Base-by-base conservation (phyloP, 2,113 vertebrate species). In the Aleadryas rufinucha region DNA sequence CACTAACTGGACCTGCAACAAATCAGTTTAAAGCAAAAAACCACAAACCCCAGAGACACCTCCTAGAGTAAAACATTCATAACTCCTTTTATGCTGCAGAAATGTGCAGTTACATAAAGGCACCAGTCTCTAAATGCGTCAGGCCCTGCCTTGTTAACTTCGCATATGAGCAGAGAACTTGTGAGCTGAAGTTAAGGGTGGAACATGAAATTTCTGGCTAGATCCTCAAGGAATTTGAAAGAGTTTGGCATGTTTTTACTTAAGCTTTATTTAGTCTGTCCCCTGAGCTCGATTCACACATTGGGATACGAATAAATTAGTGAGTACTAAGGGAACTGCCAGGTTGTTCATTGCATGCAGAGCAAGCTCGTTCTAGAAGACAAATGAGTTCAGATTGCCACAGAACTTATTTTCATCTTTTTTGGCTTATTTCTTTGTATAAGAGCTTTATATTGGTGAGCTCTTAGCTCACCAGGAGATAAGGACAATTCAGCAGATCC, bases 261-360 rank as follows among this genome's bases (percentile, higher is more conserved):
- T 80, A 59, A 47, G 12, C 59, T 94, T 81, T 74, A 49, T 85
- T 92, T 95, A 83, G 54, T 83, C 63, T 87, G 41, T 89, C 18
- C 26, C 52, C 45, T 83, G 63, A 93, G 71, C 45, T 88, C 23
- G 41, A 2, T 77, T 90, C n/a, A 63, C 54, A 69, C 27, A 6
- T 14, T 63, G 54, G 50, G 35, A 37, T 81, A 63, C 7, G 42
- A 86, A 88, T 92, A 80, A 88, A 93, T 88, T 57, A 83, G 65
- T 72, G 57, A 42, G 13, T 76, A 44, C 54, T 61, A 69, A 90
- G 78, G 12, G 79, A 94, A 50, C 39, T 88, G 33, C 31, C 49
- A 75, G 35, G 47, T 84, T 84, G 30, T 57, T 90, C 80, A 47
- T 4, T 92, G 39, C 42, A 28, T 81, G 84, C 83, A 54, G 42